Evolutionary conservation across 2,113 vertebrate genomes (phyloP).

Genomic region (Phainopepla nitens): DNA sequence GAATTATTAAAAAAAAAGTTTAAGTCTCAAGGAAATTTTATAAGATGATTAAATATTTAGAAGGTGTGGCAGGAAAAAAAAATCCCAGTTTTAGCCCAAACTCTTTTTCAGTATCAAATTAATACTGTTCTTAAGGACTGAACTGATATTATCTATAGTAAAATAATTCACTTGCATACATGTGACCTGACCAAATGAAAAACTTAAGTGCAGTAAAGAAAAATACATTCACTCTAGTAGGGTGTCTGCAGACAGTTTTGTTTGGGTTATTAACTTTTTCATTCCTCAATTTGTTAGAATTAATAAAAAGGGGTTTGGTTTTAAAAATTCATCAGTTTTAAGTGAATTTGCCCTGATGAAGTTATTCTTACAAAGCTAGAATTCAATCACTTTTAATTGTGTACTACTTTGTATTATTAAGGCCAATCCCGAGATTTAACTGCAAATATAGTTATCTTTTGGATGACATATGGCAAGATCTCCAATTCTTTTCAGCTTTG

Average conservation of each 20-base stretch:
- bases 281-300: neutral
- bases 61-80: neutral
- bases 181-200: neutral
- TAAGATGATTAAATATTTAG: neutral
- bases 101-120: neutral
- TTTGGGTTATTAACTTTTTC: neutral
- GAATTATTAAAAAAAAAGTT: neutral
- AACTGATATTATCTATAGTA: neutral
- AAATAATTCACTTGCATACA: neutral
- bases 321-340: neutral
- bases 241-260: neutral
- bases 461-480: slow-evolving; percentile 38
- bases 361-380: neutral
- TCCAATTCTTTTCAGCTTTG: neutral
- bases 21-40: neutral
- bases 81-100: neutral
- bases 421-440: neutral
- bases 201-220: neutral
- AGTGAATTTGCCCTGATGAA: neutral
- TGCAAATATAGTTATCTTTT: neutral
- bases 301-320: neutral
- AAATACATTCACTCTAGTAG: neutral
- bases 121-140: neutral
- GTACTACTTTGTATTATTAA: neutral
- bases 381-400: neutral